Evolutionary conservation across 2,888 invertebrate genomes (phyloP), one percentile per base, ranked within the genome.

Genomic region (Dyspetes luteomarginatus): DNA sequence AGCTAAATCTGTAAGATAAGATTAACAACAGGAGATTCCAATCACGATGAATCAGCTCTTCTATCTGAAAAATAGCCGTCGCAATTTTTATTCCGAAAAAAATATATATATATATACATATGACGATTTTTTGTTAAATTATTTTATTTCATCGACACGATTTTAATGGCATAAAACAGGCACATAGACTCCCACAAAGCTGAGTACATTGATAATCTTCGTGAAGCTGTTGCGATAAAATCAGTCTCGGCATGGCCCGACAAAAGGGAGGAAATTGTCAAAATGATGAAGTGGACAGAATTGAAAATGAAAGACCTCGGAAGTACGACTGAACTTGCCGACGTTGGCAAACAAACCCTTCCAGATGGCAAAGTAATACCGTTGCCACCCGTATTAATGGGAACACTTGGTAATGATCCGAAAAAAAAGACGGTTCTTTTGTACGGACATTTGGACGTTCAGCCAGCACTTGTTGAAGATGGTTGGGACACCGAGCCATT

Each of bases 381-480:
- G 60, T 92, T 98, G 64, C 99, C 99, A 0, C 98, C 98, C 24
- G 96, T 97, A 3, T 91, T 99, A 55, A 93, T 98, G 36, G 98
- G 96, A 50, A 93, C 93, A 36, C 93, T 98, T 62, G 98, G 98
- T 84, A 86, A 84, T 1, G 97, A 98, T 90, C 93, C 95, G 0
- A 94, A 94, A 48, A 99, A 99, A 93, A 98, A 97, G 90, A 99
- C 99, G 4, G 95, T 99, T 52, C 95, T 97, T 76, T 94, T 99
- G 75, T 99, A 99, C 92, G 99, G 99, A 0, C 99, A 99, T 93
- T 94, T 99, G 89, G 99, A 99, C 93, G 99, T 99, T 0, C 99
- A 99, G 91, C 99, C 99, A 7, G 99, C 99, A 0, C 92, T 95
- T 30, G 95, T 95, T 90, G 96, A 96, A 82, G 99, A 99, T 93